These are phyloP conservation scores for Diadumene lineata DNA, from an alignment of 92 coral and sea anemone species.

Conservation along the genomic window DNA sequence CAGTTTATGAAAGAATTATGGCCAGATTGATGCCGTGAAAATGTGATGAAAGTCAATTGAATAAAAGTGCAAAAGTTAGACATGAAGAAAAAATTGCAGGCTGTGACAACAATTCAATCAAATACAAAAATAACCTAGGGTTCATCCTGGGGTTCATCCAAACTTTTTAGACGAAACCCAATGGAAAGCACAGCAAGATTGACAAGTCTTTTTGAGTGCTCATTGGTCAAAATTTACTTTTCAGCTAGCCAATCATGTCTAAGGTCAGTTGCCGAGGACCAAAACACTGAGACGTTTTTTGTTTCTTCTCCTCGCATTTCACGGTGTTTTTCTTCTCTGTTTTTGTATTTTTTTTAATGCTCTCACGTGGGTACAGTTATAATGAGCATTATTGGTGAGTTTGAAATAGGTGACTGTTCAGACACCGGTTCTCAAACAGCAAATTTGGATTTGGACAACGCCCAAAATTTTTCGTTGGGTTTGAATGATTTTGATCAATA, in stretches of 20 bases:
- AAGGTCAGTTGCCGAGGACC: conserved; percentile 17
- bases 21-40: no score
- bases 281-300: conserved; percentile 19
- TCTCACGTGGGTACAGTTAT: not conserved
- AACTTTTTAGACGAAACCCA: not conserved
- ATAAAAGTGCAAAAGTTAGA: no score
- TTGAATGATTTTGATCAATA: conserved; percentile 30
- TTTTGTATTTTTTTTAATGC: conserved; percentile 5
- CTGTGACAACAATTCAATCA: no score
- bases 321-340: not conserved
- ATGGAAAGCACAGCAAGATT: not conserved
- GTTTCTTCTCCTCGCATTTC: conserved; percentile 13
- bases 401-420: conserved; percentile 15
- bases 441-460: conserved; percentile 22
- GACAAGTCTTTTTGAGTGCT: conserved; percentile 15
- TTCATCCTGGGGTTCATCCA: conserved; percentile 1
- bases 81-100: no score
- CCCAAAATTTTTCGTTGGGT: conserved; percentile 20
- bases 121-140: not conserved
- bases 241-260: conserved; percentile 18
- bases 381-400: conserved; percentile 30
- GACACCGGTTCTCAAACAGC: conserved; percentile 12
- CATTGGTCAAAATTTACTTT: conserved; percentile 6
- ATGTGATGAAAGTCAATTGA: no score
- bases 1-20: no score